These are phyloP conservation scores for Meriones unguiculatus DNA, from an alignment of 2,113 vertebrate species.

Conservation along the genomic window DNA sequence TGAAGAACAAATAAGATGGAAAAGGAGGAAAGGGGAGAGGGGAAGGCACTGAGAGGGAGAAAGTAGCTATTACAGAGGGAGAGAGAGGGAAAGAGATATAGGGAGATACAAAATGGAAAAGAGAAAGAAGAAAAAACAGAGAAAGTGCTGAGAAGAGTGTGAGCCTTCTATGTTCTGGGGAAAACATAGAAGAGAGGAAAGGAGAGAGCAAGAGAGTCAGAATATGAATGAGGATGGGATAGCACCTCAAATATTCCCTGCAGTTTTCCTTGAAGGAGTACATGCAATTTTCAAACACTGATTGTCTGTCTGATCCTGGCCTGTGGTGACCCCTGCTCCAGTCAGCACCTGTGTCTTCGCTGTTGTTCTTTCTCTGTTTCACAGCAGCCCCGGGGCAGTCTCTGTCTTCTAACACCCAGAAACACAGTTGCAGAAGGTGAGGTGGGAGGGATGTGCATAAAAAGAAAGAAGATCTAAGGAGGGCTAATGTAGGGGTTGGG, in stretches of 20 bases:
- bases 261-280: not conserved
- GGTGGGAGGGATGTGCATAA: not conserved
- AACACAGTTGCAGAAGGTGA: not conserved
- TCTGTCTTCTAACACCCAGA: not conserved
- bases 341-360: not conserved
- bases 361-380: not conserved
- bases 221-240: not conserved
- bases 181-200: not conserved
- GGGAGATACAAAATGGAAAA: fast-evolving
- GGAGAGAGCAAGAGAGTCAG: not conserved
- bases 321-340: not conserved
- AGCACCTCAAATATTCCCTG: not conserved
- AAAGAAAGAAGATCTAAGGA: not conserved
- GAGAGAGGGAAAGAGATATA: fast-evolving
- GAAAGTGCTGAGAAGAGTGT: fast-evolving
- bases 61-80: not conserved
- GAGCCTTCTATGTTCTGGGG: not conserved
- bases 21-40: fast-evolving
- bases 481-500: not conserved
- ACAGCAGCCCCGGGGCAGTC: not conserved
- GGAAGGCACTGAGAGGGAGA: fast-evolving
- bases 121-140: not conserved
- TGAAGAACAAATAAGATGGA: not conserved
- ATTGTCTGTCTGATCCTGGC: not conserved
- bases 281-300: not conserved